Percentiles rank a stretch among this genome's conserved stretches.
Evolutionary conservation across 2,113 vertebrate species (phyloP).

Genomic region (Solenodon paradoxus): DNA sequence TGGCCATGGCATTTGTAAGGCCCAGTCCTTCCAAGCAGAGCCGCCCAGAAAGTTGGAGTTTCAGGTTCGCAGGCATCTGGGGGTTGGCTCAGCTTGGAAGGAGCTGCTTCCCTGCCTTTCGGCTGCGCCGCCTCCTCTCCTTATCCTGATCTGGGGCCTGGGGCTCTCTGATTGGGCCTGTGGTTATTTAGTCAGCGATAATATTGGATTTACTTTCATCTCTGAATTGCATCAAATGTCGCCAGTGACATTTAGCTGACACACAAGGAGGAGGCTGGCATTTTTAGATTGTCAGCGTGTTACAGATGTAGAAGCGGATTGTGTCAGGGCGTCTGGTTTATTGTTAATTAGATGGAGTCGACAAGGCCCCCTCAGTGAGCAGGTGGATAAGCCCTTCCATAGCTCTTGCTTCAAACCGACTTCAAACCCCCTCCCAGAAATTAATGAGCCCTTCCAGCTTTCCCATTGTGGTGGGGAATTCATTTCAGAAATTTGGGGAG

Average conservation of each 20-base stretch:
- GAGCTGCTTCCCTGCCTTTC: not conserved
- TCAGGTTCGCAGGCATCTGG: not conserved
- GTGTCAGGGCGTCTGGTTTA: slow-evolving; percentile 85
- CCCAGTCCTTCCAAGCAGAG: not conserved
- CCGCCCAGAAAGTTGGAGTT: not conserved
- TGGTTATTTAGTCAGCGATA: slow-evolving; percentile 77
- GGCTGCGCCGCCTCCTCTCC: not conserved
- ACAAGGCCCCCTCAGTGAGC: slow-evolving; percentile 77
- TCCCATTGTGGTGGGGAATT: slow-evolving; percentile 78
- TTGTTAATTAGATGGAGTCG: slow-evolving; percentile 85
- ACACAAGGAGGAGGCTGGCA: slow-evolving; percentile 80
- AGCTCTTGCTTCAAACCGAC: slow-evolving; percentile 75
- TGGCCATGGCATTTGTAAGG: not conserved
- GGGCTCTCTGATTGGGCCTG: slow-evolving; percentile 50
- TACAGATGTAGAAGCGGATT: slow-evolving; percentile 81
- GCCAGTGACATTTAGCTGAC: slow-evolving; percentile 83
- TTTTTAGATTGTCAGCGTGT: slow-evolving; percentile 81
- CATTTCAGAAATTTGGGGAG: slow-evolving; percentile 80
- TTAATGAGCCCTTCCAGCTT: slow-evolving; percentile 79
- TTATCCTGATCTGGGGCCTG: slow-evolving; percentile 27
- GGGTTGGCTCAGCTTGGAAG: not conserved
- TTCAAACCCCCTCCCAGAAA: slow-evolving; percentile 76
- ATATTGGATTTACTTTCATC: slow-evolving; percentile 81
- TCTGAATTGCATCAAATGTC: slow-evolving; percentile 80
- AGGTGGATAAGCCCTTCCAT: slow-evolving; percentile 77